These are phyloP conservation scores for Argynnis bischoffii DNA, from an alignment of 2,888 invertebrate genomes.

Conservation along the genomic window DNA sequence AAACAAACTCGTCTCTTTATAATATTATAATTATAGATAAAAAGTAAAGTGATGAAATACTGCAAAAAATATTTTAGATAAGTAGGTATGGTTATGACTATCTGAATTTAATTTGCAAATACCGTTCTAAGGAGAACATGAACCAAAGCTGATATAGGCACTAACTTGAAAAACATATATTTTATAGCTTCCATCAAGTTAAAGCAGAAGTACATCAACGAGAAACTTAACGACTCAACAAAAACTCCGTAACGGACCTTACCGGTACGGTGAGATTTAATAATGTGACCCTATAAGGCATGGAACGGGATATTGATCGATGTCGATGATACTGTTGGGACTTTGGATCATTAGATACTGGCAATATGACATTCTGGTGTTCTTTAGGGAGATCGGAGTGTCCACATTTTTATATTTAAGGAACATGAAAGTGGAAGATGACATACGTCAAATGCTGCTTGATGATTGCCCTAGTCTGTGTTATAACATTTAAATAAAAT, in stretches of 20 bases:
- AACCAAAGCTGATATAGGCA: neutral
- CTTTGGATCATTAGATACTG: constrained; percentile 22
- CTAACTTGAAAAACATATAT: constrained; percentile 1
- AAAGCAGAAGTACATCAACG: constrained; percentile 16
- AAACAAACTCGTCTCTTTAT: too few species aligned
- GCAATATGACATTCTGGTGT: constrained; percentile 5
- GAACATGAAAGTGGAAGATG: too few species aligned
- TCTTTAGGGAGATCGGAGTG: neutral
- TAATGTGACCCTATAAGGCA: constrained; percentile 67
- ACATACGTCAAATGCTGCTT: too few species aligned
- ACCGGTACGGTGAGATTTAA: constrained; percentile 75
- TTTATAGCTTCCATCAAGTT: neutral
- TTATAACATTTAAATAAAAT: too few species aligned
- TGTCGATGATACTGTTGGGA: constrained; percentile 47
- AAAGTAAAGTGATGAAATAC: too few species aligned
- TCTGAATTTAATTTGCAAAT: too few species aligned
- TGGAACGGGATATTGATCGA: constrained; percentile 41
- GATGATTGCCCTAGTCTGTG: too few species aligned
- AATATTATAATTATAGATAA: too few species aligned
- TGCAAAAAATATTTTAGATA: too few species aligned
- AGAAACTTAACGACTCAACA: constrained; percentile 23
- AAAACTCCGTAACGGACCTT: constrained; percentile 50
- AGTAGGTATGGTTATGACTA: too few species aligned
- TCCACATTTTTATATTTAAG: too few species aligned
- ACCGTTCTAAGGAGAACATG: too few species aligned